Conservation (phyloP, 2,113 vertebrate genomes). For the Hucho hucho region DNA sequence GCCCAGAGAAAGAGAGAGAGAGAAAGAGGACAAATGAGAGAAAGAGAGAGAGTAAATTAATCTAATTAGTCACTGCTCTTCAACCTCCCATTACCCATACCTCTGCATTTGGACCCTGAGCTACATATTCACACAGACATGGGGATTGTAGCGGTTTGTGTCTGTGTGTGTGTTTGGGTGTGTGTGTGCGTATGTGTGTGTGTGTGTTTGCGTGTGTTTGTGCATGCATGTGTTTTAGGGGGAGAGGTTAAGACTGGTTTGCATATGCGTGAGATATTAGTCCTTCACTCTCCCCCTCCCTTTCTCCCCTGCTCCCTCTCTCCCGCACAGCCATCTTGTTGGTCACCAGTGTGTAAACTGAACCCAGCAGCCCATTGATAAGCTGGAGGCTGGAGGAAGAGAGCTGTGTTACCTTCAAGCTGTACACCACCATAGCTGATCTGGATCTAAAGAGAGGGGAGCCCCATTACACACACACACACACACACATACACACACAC, state of each 20-base stretch:
- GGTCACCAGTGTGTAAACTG: too few species aligned
- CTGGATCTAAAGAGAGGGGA: too few species aligned
- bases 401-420: too few species aligned
- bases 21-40: background rate
- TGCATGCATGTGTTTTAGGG: background rate
- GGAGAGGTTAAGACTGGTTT: background rate
- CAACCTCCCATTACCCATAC: conserved; percentile 3
- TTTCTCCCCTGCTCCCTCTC: too few species aligned
- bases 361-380: too few species aligned
- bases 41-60: background rate
- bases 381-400: too few species aligned
- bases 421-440: too few species aligned
- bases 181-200: background rate
- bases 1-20: conserved; percentile 7
- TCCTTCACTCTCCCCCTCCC: background rate
- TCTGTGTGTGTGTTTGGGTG: background rate
- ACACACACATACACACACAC: too few species aligned
- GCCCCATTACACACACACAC: too few species aligned
- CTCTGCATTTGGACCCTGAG: background rate
- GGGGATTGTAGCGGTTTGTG: background rate
- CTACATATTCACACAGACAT: conserved; percentile 8
- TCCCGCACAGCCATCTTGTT: too few species aligned
- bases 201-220: background rate
- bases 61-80: conserved; percentile 9
- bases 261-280: background rate